phyloP scores from a whole-genome alignment of 2,888 invertebrate genomes.

The Caenorhabditis angaria region DNA sequence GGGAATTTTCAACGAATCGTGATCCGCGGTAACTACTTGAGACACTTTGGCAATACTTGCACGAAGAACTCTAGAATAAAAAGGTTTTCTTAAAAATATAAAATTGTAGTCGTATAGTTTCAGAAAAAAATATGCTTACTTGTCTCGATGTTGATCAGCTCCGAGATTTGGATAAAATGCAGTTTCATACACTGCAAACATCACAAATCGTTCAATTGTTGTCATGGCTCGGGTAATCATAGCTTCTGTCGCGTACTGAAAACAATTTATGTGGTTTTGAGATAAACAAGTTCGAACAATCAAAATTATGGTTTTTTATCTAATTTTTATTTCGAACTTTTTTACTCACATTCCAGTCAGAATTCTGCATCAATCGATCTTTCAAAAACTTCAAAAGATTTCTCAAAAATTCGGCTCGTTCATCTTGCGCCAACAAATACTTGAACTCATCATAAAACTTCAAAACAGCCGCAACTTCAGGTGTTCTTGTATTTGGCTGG shows the following conservation, averaged over 20 bases:
- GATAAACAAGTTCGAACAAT: constrained; percentile 1
- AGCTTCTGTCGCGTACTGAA: constrained; percentile 33
- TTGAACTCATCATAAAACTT: constrained; percentile 39
- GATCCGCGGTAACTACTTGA: background rate
- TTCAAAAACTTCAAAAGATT: constrained; percentile 19
- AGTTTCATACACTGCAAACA: constrained; percentile 86
- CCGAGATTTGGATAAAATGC: constrained; percentile 97
- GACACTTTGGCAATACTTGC: constrained; percentile 24
- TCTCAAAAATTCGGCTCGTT: constrained; percentile 31
- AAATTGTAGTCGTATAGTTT: background rate
- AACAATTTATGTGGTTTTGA: background rate
- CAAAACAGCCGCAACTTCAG: constrained; percentile 27
- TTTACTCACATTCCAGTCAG: constrained; percentile 29
- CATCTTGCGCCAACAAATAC: constrained; percentile 19
- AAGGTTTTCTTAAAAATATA: background rate
- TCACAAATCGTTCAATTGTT: constrained; percentile 88
- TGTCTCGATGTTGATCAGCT: constrained; percentile 89
- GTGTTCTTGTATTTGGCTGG: constrained; percentile 7
- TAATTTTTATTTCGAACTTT: no score
- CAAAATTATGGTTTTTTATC: no score
- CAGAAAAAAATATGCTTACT: constrained; percentile 78
- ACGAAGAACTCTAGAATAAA: constrained; percentile 20
- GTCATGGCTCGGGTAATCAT: constrained; percentile 78
- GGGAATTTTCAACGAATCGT: constrained; percentile 32
- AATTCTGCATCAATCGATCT: constrained; percentile 19